These are phyloP conservation scores for Vulpes lagopus DNA, from an alignment of 2,113 vertebrate species.

Conservation along the genomic window DNA sequence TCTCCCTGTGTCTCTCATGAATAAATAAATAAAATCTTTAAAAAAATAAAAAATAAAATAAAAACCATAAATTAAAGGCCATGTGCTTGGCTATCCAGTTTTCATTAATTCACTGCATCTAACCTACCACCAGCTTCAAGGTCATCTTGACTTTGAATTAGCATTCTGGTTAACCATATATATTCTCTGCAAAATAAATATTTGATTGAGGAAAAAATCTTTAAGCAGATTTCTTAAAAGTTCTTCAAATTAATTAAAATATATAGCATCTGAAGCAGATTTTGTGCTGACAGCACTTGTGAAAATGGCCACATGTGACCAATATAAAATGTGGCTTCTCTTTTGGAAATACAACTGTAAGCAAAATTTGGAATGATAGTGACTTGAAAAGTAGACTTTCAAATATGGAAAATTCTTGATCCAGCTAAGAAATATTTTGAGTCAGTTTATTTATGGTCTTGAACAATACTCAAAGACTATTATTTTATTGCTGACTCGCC, in stretches of 20 bases:
- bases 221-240: conserved; percentile 32
- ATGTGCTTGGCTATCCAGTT: not conserved
- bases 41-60: too few species aligned
- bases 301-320: not conserved
- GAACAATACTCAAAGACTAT: not conserved
- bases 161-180: not conserved
- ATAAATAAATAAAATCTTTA: too few species aligned
- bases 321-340: not conserved
- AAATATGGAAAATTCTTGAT: conserved; percentile 7
- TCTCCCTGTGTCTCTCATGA: too few species aligned
- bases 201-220: not conserved
- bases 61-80: not conserved
- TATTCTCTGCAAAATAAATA: not conserved
- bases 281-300: not conserved
- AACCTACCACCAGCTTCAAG: not conserved
- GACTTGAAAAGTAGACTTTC: not conserved
- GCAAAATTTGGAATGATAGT: not conserved
- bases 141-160: not conserved
- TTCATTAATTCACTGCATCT: not conserved
- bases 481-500: conserved; percentile 30
- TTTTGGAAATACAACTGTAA: not conserved
- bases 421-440: not conserved
- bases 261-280: not conserved
- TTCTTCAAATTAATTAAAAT: conserved; percentile 15
- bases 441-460: not conserved